These are phyloP conservation scores for Eledone cirrhosa DNA, from an alignment of 2,888 invertebrate species.

Conservation along the genomic window DNA sequence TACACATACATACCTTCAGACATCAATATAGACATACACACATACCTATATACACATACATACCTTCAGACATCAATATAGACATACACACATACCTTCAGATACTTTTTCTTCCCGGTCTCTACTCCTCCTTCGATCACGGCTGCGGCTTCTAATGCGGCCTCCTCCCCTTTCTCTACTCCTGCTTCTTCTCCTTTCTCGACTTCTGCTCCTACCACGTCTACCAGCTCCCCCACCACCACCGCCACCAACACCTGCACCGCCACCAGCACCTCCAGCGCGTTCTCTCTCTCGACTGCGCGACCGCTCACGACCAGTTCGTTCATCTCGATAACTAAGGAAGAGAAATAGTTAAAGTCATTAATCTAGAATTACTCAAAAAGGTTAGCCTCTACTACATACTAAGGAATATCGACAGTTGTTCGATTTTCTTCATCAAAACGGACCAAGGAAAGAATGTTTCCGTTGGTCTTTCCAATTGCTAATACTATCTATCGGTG, in stretches of 20 bases:
- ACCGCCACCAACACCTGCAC: constrained; percentile 38
- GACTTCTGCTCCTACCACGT: constrained; percentile 51
- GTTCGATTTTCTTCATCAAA: too few species aligned
- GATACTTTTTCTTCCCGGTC: constrained; percentile 19
- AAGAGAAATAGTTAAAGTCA: constrained; percentile 37
- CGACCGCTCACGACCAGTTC: constrained; percentile 40
- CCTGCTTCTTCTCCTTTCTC: constrained; percentile 68
- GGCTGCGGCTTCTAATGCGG: constrained; percentile 31
- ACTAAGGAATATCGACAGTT: too few species aligned
- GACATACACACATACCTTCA: constrained; percentile 6
- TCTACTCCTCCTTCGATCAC: constrained; percentile 31
- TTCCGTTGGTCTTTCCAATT: too few species aligned
- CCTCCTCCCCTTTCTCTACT: constrained; percentile 30
- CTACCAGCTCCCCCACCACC: constrained; percentile 62
- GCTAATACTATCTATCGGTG: too few species aligned
- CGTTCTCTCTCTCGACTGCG: constrained; percentile 38
- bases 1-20: constrained; percentile 1
- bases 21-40: too few species aligned
- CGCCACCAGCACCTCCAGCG: constrained; percentile 36
- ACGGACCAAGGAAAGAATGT: too few species aligned
- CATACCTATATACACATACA: too few species aligned
- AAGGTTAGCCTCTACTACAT: too few species aligned
- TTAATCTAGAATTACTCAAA: too few species aligned
- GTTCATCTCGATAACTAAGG: constrained; percentile 37
- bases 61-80: constrained; percentile 27